phyloP scores from a whole-genome alignment of 2,888 invertebrate genomes.

The Rapana venosa region DNA sequence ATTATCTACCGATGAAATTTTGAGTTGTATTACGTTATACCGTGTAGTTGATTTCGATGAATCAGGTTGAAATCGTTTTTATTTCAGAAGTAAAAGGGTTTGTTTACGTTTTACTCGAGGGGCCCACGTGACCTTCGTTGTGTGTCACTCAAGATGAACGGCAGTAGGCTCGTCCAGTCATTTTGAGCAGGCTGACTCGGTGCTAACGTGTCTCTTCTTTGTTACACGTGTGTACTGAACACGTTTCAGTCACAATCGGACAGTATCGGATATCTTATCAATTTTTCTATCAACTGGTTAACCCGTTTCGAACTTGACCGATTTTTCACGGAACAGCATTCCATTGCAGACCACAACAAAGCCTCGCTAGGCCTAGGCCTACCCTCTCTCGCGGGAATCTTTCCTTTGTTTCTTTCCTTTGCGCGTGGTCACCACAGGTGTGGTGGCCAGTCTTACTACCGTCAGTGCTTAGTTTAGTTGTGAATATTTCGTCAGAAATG shows the following conservation, averaged over 20 bases:
- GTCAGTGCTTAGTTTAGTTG: no score
- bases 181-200: not conserved
- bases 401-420: no score
- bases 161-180: not conserved
- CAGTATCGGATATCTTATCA: not conserved
- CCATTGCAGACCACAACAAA: not conserved
- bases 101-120: conserved; percentile 26
- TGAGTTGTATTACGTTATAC: not conserved
- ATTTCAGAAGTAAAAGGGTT: not conserved
- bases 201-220: not conserved
- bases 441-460: not conserved
- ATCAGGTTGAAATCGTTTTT: not conserved
- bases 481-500: conserved; percentile 20
- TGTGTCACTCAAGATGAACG: conserved; percentile 13
- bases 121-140: conserved; percentile 31
- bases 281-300: not conserved
- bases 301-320: not conserved
- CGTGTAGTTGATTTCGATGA: not conserved
- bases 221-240: not conserved
- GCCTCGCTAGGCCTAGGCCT: not conserved
- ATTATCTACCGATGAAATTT: not conserved
- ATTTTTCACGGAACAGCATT: not conserved
- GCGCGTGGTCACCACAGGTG: not conserved
- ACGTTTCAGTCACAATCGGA: not conserved
- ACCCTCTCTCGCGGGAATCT: not conserved